Evolutionary conservation across 1,140 invertebrate species (phyloP).

Genomic region (Dendrolimus kikuchii): DNA sequence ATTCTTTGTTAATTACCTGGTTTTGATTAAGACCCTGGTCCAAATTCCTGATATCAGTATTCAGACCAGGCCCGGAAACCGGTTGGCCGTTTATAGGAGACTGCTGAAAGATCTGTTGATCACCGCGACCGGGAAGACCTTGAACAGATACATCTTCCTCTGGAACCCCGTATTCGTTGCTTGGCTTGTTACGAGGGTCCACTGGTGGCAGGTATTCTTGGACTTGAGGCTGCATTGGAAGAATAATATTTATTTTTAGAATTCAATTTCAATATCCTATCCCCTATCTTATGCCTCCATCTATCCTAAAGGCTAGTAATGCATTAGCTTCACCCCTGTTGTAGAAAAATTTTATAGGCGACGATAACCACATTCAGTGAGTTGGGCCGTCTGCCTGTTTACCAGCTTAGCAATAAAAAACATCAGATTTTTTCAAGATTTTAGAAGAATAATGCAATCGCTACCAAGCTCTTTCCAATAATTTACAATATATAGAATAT

Average conservation of each 20-base stretch:
- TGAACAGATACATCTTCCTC: slow-evolving; percentile 55
- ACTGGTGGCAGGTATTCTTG: slow-evolving; percentile 46
- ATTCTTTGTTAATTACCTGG: slow-evolving; percentile 30
- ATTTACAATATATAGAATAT: too few relatives aligned
- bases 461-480: too few relatives aligned
- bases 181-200: slow-evolving; percentile 33
- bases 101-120: slow-evolving; percentile 43
- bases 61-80: slow-evolving; percentile 39
- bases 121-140: slow-evolving; percentile 45
- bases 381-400: too few relatives aligned
- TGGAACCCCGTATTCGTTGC: slow-evolving; percentile 27
- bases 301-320: too few relatives aligned
- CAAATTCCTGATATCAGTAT: slow-evolving; percentile 41
- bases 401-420: too few relatives aligned
- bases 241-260: too few relatives aligned
- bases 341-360: too few relatives aligned
- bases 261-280: too few relatives aligned
- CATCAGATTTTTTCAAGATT: too few relatives aligned
- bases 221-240: slow-evolving; percentile 15
- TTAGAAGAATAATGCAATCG: too few relatives aligned
- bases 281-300: background rate
- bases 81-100: slow-evolving; percentile 57
- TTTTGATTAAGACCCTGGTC: slow-evolving; percentile 40
- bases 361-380: too few relatives aligned
- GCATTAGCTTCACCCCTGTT: too few relatives aligned